These are phyloP conservation scores for Bothrops jararaca DNA, from an alignment of 2,113 vertebrate genomes.

Conservation along the genomic window DNA sequence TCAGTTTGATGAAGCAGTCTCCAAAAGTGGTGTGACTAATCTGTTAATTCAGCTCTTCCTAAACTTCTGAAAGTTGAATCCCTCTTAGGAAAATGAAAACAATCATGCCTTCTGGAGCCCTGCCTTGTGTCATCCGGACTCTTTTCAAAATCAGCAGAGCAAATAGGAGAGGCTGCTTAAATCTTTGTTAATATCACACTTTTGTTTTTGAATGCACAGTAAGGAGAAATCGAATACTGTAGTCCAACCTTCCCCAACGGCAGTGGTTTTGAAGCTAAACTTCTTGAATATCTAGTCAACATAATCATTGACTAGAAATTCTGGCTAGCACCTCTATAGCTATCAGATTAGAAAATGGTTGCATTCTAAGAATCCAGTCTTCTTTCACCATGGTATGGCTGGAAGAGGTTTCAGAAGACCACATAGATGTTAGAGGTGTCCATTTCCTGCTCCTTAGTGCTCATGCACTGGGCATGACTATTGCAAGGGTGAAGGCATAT, in stretches of 20 bases:
- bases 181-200: neutral
- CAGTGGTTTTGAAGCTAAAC: neutral
- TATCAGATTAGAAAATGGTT: neutral
- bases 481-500: neutral
- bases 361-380: neutral
- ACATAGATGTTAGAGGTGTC: neutral
- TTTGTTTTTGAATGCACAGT: neutral
- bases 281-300: neutral
- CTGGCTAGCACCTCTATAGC: neutral
- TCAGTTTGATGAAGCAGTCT: slow-evolving; percentile 13
- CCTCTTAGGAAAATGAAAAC: slow-evolving; percentile 12
- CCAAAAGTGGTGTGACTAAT: slow-evolving; percentile 17
- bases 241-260: neutral
- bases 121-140: neutral
- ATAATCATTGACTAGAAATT: neutral
- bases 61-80: slow-evolving; percentile 18
- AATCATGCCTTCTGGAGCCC: neutral
- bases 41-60: slow-evolving; percentile 24
- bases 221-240: neutral
- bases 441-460: no score
- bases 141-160: neutral
- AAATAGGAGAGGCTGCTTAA: neutral
- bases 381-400: no score
- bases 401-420: neutral
- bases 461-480: neutral